Evolutionary conservation across 2,113 vertebrate genomes (phyloP).

Genomic region (human): DNA sequence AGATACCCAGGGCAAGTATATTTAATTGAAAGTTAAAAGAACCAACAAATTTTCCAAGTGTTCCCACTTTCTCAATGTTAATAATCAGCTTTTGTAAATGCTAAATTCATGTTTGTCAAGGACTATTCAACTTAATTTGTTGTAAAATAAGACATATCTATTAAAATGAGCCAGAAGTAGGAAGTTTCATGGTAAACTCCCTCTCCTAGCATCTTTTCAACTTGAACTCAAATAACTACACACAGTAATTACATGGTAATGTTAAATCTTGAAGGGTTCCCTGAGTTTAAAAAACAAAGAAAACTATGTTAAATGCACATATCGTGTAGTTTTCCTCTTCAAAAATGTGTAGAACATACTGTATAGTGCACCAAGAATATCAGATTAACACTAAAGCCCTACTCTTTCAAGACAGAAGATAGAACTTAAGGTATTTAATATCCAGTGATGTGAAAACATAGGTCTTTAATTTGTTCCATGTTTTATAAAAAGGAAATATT

Average conservation of each 20-base stretch:
- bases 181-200: background rate
- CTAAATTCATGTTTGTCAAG: background rate
- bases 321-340: constrained; percentile 17
- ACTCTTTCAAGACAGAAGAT: background rate
- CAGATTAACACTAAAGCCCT: constrained; percentile 9
- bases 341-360: background rate
- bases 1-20: background rate
- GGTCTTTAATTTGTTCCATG: background rate
- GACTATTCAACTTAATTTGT: background rate
- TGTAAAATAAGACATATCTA: background rate
- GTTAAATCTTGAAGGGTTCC: background rate
- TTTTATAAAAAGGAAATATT: constrained; percentile 13
- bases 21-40: background rate
- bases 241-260: background rate
- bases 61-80: background rate
- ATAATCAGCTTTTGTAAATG: constrained; percentile 32
- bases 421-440: background rate
- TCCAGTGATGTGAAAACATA: background rate
- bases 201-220: background rate
- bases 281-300: background rate
- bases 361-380: background rate
- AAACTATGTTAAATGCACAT: background rate
- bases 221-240: constrained; percentile 6
- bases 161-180: background rate
- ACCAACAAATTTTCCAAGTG: background rate